Evolutionary conservation across 1,140 invertebrate species (phyloP), one percentile per base, ranked within the genome.

Genomic region (Drosophila erecta): DNA sequence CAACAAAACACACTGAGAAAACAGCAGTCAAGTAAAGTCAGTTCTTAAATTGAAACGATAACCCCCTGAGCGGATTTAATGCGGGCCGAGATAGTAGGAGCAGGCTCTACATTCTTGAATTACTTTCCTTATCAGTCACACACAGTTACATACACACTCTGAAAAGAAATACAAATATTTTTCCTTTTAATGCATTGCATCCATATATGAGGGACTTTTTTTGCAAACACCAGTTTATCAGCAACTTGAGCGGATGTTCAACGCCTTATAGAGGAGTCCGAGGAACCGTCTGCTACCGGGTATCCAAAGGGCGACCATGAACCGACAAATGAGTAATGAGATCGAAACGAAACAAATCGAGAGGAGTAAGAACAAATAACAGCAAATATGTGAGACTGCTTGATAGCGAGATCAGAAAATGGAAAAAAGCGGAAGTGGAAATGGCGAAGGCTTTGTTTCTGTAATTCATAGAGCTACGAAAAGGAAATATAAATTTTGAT

Each of bases 381-480:
- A 70, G 84, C 76, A 84, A 87, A 87, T 84, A 79, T 90, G 84
- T 89, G 84, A 87, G 84, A 87, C 84, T 87, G 80, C 76, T 79
- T 74, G 73, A 60, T 77, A 71, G 73, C 64, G 49, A 53, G 74
- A 58, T 35, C 38, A 43, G 30, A 53, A 46, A 35, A 33, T 14
- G 30, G 33, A 58, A 43, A 37, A 35, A 38, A 30, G 43, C 44
- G 17, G 17, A 17, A 17, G 17, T 17, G 17, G 17, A 17, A 17
- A 17, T 41, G 43, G 43, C 38, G 14, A 71, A 54, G 51, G 40
- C 46, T 37, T 72, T 47, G 43, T 69, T 76, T 76, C 73, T 69
- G 49, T 27, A 55, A 57, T 70, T 79, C 33, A 64, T 80, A 43
- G 35, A 76, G 57, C 55, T 77, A 78, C 57, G 51, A 79, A 70